Conservation (phyloP, 2,888 invertebrate species). For the Torymus texanus region DNA sequence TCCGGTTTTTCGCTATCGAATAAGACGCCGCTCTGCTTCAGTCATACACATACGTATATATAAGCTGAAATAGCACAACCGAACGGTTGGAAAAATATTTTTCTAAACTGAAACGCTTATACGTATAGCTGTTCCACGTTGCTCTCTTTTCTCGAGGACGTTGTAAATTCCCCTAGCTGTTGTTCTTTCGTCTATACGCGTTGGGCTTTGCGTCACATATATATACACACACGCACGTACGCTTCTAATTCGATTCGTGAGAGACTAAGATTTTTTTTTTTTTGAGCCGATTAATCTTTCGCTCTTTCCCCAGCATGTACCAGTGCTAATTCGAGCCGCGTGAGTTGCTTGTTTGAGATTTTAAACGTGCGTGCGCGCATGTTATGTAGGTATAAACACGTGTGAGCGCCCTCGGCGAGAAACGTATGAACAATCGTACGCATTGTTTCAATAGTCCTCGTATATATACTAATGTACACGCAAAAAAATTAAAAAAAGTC, state of each 20-base stretch:
- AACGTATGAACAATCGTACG: too few species aligned
- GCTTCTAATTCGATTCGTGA: too few species aligned
- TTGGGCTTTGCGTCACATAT: neutral
- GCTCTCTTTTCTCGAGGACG: conserved; percentile 33
- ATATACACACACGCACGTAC: neutral
- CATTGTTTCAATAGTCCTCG: too few species aligned
- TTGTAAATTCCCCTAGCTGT: conserved; percentile 12
- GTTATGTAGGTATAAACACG: neutral
- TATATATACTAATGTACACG: too few species aligned
- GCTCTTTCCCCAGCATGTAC: neutral
- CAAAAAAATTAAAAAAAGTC: too few species aligned
- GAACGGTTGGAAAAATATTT: conserved; percentile 58
- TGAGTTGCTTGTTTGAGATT: neutral
- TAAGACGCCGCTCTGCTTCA: too few species aligned
- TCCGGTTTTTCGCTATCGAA: conserved; percentile 17
- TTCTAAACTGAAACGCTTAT: conserved; percentile 49
- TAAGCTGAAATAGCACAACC: conserved; percentile 54
- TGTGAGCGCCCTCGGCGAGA: too few species aligned
- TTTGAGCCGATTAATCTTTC: too few species aligned
- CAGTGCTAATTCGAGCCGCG: conserved; percentile 5
- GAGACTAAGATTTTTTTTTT: too few species aligned
- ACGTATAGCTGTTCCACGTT: too few species aligned
- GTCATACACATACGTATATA: too few species aligned
- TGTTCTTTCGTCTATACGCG: neutral
- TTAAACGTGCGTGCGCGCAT: neutral